Percentiles rank a stretch among this genome's conserved stretches.
Evolutionary conservation across 2,888 invertebrate genomes (phyloP).

Genomic region (Cephus pygmeus): DNA sequence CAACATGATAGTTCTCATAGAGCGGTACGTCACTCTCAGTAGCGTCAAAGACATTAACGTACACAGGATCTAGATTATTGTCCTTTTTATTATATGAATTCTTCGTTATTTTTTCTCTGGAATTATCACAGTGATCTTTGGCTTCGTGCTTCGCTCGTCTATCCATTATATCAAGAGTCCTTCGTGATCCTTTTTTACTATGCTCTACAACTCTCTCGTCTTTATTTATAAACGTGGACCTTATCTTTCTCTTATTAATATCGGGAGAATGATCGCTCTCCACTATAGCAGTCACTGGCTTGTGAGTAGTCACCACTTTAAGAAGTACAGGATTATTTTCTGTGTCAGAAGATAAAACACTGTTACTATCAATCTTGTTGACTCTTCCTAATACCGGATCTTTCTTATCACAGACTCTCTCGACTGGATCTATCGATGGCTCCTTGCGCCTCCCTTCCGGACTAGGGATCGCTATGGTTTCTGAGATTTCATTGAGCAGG

Average conservation of each 20-base stretch:
- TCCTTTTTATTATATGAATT: neutral
- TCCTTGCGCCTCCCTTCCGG: neutral
- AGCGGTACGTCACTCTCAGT: conserved; percentile 34
- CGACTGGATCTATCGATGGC: neutral
- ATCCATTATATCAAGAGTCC: conserved; percentile 7
- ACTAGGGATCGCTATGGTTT: neutral
- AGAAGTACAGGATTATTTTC: conserved; percentile 45
- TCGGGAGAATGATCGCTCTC: conserved; percentile 32
- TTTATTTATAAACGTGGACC: neutral
- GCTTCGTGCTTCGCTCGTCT: conserved; percentile 23
- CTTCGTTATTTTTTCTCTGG: neutral
- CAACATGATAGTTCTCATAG: conserved; percentile 43
- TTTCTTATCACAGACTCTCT: neutral
- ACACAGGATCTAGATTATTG: conserved; percentile 30
- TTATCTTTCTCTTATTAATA: neutral
- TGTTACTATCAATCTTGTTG: neutral
- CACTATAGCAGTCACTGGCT: conserved; percentile 41
- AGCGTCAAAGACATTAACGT: conserved; percentile 45
- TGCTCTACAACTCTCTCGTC: neutral
- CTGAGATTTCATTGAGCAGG: neutral
- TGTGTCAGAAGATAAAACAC: conserved; percentile 18
- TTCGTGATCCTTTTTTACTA: neutral
- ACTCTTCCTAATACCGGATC: neutral
- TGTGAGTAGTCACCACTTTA: conserved; percentile 44
- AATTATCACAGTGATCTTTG: conserved; percentile 40